These are phyloP conservation scores for Coluber constrictor DNA, from an alignment of 2,797 vertebrate species.

Conservation along the genomic window DNA sequence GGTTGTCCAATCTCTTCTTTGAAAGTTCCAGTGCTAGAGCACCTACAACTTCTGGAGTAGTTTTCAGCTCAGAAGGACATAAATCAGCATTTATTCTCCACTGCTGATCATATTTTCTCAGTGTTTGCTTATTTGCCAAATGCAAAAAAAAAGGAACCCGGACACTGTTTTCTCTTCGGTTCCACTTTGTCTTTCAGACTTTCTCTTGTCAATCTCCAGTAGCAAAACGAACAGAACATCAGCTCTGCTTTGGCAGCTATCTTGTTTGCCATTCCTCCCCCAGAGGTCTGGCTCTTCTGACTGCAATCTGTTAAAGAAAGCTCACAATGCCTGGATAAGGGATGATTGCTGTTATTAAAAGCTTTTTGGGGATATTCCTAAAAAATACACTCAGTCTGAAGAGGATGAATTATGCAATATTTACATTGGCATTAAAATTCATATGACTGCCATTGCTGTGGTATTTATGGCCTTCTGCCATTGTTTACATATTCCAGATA, in stretches of 20 bases:
- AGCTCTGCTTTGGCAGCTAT: neutral
- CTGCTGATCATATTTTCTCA: neutral
- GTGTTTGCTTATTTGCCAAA: neutral
- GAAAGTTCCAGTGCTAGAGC: neutral
- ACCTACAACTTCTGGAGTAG: neutral
- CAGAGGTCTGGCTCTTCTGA: neutral
- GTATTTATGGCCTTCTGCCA: neutral
- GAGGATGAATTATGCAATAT: constrained; percentile 14
- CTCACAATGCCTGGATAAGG: neutral
- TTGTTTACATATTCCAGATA: neutral
- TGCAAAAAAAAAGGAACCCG: neutral
- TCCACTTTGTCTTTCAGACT: neutral
- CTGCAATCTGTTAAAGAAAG: neutral
- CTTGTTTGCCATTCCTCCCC: neutral
- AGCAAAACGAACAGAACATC: neutral
- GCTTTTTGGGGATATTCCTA: constrained; percentile 3
- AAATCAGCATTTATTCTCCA: neutral
- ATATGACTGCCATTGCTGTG: constrained; percentile 7
- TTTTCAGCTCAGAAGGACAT: neutral
- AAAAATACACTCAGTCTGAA: neutral
- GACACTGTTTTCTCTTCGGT: neutral
- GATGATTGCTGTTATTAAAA: constrained; percentile 1
- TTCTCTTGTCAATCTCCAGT: neutral
- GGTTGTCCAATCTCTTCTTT: neutral
- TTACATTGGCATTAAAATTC: constrained; percentile 25